Base-by-base conservation (phyloP, 2,113 vertebrate genomes). In the Lophius piscatorius region DNA sequence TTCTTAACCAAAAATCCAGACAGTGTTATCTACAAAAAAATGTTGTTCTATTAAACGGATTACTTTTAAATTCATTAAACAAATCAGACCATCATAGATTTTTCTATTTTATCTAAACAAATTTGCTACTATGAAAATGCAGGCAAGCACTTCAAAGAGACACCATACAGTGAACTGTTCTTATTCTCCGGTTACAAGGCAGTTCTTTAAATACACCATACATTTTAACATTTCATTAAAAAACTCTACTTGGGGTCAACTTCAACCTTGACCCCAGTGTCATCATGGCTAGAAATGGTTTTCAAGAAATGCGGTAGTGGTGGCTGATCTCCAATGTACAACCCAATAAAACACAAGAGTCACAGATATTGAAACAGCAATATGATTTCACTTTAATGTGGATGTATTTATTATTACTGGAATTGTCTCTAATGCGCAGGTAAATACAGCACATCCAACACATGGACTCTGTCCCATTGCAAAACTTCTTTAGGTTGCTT, bases 371-470 rank as follows among this genome's bases (percentile, higher is more conserved):
- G 35, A 79, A 70, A 70, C 70, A 18, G 13, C 49, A 49, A 55
- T 21, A 60, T 65, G 66, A 72, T 61, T 68, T 73, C 42, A 71
- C 81, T 86, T 83, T 74, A 82, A 87, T 84, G 76, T 38, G 33
- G 58, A 17, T 58, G 60, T 67, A 44, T 42, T n/a, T n/a, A n/a
- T n/a, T n/a, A n/a, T n/a, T 71, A 71, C 55, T 66, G 28, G 35
- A 33, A 22, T 39, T 54, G 54, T 73, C 48, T 81, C 63, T 78
- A 66, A 77, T 58, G 60, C 74, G 55, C 72, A 68, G 62, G 70
- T 81, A 63, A 79, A 75, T 46, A 78, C 54, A 52, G 73, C 51
- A 50, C 88, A 87, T 88, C 82, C 88, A 87, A 80, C 74, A 81
- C 65, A 80, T 58, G 42, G 72, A 63, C 23, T 54, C 47, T 65